A percentile compares a stretch with the other conserved stretches of the same genome.
These are phyloP conservation scores for Lepidonotus clava DNA, from an alignment of 2,888 invertebrate genomes.

Conservation along the genomic window DNA sequence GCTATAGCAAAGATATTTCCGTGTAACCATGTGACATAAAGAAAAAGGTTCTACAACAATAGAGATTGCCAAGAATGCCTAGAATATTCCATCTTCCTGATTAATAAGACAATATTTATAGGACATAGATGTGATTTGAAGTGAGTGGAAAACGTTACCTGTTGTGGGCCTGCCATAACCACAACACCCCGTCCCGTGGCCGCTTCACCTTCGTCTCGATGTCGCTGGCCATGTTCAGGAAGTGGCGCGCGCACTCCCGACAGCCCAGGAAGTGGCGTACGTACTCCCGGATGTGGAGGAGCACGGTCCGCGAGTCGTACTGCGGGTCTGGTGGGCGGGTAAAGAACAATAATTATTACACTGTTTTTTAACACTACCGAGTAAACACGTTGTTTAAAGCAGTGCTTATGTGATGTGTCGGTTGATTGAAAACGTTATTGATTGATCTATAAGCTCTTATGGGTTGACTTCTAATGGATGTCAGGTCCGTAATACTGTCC, in stretches of 20 bases:
- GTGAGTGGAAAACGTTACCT: constrained; percentile 77
- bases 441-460: no score
- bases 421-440: no score
- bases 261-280: constrained; percentile 96
- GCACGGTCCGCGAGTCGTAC: constrained; percentile 82
- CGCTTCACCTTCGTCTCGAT: constrained; percentile 85
- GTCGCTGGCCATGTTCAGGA: constrained; percentile 89
- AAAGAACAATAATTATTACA: not conserved
- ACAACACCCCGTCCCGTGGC: constrained; percentile 84
- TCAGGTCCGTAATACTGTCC: no score
- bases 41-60: no score
- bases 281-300: constrained; percentile 92
- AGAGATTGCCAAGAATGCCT: constrained; percentile 67
- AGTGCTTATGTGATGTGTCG: no score
- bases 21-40: no score
- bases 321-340: constrained; percentile 51
- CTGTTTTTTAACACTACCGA: no score
- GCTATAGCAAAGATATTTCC: no score
- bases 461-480: no score
- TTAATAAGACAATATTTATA: no score
- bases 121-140: no score
- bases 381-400: no score
- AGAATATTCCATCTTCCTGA: constrained; percentile 77
- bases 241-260: constrained; percentile 93
- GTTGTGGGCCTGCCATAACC: constrained; percentile 97